Base-by-base conservation (phyloP, 2,888 invertebrate species). In the Dryomyza anilis region DNA sequence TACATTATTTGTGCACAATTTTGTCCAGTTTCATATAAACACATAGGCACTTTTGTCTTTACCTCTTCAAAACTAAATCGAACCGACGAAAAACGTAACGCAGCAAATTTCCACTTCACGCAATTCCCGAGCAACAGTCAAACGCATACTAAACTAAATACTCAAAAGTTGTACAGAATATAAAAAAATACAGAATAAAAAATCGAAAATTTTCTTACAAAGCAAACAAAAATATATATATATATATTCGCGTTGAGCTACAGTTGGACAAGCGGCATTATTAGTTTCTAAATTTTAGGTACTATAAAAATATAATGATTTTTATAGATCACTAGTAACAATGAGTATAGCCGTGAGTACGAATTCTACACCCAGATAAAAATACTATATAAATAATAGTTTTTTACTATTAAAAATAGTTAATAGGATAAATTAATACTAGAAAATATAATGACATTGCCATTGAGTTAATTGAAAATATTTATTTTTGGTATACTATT, bases 71-170 rank as follows among this genome's bases (percentile, higher is more conserved):
- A 52, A n/a, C 1, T 29, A 29, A 6, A n/a, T 52, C 16, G 8
- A 36, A 14, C 55, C 16, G 21, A 25, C 33, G 21, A 55, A 19
- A 56, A 39, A 23, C 19, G 14, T 5, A 14, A 56, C 19, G 21
- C 25, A 25, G 2, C 27, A 36, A 19, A 23, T 61, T 29, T 45
- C 45, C 27, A 61, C 53, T 25, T 30, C 21, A 43, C 43, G 27
- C 52, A 33, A 52, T 14, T 19, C 21, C 61, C 23, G 33, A 61
- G 27, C 61, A 53, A 30, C 52, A 36, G 61, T 43, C 21, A n/a
- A 53, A 52, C 61, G 33, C 50, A 36, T 27, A 52, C 60, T 61
- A 61, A 43, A 39, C 60, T 53, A 30, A 30, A 59, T 61, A 29
- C 53, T 53, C 39, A 29, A 61, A 52, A 25, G 43, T 55, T 53